Evolutionary conservation across 2,888 invertebrate genomes (phyloP).

Genomic region (Drosophila setosimentum): DNA sequence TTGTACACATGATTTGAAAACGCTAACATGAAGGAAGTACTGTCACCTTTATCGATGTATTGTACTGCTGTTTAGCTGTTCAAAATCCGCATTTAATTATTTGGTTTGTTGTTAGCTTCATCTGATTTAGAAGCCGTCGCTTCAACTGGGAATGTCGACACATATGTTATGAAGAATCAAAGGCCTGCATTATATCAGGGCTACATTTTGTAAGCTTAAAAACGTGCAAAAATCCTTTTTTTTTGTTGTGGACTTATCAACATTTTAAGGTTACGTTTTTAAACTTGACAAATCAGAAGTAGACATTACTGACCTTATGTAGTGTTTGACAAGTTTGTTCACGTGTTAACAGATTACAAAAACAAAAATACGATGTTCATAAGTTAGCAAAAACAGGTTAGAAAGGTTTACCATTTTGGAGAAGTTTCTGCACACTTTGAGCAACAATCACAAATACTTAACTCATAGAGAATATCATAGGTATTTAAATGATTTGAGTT

Average conservation of each 20-base stretch:
- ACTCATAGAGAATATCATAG: too few relatives aligned
- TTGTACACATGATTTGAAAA: background rate
- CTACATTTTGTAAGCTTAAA: slow-evolving; percentile 66
- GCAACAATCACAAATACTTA: background rate
- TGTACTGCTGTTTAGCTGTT: background rate
- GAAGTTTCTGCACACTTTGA: background rate
- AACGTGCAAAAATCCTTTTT: too few relatives aligned
- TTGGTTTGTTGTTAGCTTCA: background rate
- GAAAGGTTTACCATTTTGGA: background rate
- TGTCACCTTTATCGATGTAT: background rate
- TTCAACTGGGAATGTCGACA: slow-evolving; percentile 85
- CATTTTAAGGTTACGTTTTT: background rate
- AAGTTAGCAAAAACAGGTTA: background rate
- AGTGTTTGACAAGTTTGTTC: background rate
- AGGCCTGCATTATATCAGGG: slow-evolving; percentile 86
- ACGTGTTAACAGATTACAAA: background rate
- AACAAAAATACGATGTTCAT: background rate
- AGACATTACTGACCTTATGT: background rate
- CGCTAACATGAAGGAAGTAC: background rate
- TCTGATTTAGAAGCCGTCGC: slow-evolving; percentile 29
- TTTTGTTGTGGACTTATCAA: background rate
- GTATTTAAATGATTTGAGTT: background rate
- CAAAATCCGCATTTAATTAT: background rate
- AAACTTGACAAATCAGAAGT: background rate
- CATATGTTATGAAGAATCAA: slow-evolving; percentile 85